Evolutionary conservation across 2,113 vertebrate species (phyloP).

Genomic region (Serilophus lunatus): DNA sequence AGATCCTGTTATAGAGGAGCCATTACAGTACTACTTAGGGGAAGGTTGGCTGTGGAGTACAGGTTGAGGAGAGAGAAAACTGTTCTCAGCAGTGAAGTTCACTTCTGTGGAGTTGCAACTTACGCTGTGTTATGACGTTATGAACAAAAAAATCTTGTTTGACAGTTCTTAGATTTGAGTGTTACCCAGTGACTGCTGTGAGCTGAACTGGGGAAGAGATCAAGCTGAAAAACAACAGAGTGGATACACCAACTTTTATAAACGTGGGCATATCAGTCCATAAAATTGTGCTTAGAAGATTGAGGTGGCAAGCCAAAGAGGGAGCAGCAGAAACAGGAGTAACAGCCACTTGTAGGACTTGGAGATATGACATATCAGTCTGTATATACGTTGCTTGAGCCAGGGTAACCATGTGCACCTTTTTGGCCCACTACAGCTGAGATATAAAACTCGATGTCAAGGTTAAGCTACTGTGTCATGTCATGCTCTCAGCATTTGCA

Average conservation of each 20-base stretch:
- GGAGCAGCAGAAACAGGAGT: not conserved
- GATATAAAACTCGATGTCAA: not conserved
- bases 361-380: not conserved
- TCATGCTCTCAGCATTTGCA: not conserved
- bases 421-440: not conserved
- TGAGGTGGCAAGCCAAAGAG: not conserved
- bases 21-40: not conserved
- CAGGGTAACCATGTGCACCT: not conserved
- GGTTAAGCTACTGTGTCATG: not conserved
- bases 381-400: not conserved
- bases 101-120: not conserved
- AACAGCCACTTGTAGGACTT: not conserved
- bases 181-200: not conserved
- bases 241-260: not conserved
- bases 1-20: not conserved
- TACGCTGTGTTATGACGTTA: accelerated
- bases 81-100: not conserved
- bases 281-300: not conserved
- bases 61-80: not conserved
- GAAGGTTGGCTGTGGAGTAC: not conserved
- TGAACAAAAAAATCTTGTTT: not conserved
- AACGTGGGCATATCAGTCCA: not conserved
- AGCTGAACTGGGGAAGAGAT: not conserved
- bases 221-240: not conserved
- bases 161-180: not conserved